Evolutionary conservation across 2,888 invertebrate species (phyloP).

Genomic region (Sturmia bella): DNA sequence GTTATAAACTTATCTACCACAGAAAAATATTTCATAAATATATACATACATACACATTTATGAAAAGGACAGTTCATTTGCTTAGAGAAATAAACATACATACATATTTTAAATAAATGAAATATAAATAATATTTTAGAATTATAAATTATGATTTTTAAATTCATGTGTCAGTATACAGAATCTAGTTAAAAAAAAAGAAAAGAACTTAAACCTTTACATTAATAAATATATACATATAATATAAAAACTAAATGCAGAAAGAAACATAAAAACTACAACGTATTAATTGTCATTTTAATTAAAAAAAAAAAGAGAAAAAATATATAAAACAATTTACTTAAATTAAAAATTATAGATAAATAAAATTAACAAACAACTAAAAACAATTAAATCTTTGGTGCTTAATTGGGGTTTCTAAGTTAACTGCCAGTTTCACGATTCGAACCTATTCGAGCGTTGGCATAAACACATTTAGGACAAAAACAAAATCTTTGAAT

Average conservation of each 20-base stretch:
- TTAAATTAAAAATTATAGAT: slow-evolving; percentile 66
- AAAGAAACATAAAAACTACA: slow-evolving; percentile 65
- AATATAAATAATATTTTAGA: too few species aligned
- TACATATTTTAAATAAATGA: slow-evolving; percentile 59
- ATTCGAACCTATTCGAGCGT: too few species aligned
- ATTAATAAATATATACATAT: slow-evolving; percentile 52
- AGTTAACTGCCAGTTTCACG: not conserved
- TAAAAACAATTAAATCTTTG: slow-evolving; percentile 5
- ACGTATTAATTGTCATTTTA: slow-evolving; percentile 72
- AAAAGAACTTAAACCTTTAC: slow-evolving; percentile 40
- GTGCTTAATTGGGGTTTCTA: not conserved
- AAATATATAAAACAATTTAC: slow-evolving; percentile 57
- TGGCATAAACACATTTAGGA: too few species aligned
- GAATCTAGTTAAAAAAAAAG: slow-evolving; percentile 36
- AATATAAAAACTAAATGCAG: slow-evolving; percentile 45
- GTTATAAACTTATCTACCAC: slow-evolving; percentile 69
- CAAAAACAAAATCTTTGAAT: too few species aligned
- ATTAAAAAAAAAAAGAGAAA: slow-evolving; percentile 64
- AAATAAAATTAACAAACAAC: slow-evolving; percentile 64
- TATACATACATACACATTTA: slow-evolving; percentile 3
- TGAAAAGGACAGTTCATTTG: slow-evolving; percentile 59
- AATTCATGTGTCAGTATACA: slow-evolving; percentile 26
- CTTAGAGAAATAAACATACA: slow-evolving; percentile 71
- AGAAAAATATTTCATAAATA: slow-evolving; percentile 49
- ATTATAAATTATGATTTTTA: too few species aligned